Evolutionary conservation across 2,113 vertebrate species (phyloP).

Genomic region (Recurvirostra avosetta): DNA sequence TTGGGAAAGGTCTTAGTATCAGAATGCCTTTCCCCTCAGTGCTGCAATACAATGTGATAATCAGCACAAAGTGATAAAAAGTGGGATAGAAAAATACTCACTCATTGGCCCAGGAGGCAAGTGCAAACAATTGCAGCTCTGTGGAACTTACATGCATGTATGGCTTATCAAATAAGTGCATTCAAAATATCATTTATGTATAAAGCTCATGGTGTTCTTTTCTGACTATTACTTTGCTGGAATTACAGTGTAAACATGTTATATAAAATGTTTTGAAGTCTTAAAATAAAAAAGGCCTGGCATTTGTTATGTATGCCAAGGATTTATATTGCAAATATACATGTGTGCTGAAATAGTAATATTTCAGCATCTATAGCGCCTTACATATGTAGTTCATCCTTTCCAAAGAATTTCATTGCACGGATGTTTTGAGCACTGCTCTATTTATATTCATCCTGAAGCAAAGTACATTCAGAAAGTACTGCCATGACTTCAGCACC

Average conservation of each 20-base stretch:
- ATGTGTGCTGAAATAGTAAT: not conserved
- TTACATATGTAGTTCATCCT: not conserved
- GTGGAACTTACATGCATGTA: not conserved
- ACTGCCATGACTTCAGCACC: not conserved
- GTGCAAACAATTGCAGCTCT: not conserved
- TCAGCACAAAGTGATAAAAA: not conserved
- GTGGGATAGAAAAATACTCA: not conserved
- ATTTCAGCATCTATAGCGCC: not conserved
- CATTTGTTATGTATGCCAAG: not conserved
- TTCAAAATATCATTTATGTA: not conserved
- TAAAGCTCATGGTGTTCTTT: conserved; percentile 3
- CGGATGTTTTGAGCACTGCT: not conserved
- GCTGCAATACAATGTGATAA: not conserved
- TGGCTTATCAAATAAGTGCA: not conserved
- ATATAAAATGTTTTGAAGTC: conserved; percentile 53
- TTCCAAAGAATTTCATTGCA: conserved; percentile 26
- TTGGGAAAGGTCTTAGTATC: not conserved
- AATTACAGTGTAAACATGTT: conserved; percentile 37
- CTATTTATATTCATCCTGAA: conserved; percentile 44
- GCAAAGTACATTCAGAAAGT: conserved; percentile 19
- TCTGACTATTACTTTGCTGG: not conserved
- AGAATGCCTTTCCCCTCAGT: not conserved
- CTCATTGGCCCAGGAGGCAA: not conserved
- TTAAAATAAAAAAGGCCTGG: conserved; percentile 16
- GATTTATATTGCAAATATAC: not conserved